Evolutionary conservation across 2,113 vertebrate genomes (phyloP).

Genomic region (Oryzias melastigma): DNA sequence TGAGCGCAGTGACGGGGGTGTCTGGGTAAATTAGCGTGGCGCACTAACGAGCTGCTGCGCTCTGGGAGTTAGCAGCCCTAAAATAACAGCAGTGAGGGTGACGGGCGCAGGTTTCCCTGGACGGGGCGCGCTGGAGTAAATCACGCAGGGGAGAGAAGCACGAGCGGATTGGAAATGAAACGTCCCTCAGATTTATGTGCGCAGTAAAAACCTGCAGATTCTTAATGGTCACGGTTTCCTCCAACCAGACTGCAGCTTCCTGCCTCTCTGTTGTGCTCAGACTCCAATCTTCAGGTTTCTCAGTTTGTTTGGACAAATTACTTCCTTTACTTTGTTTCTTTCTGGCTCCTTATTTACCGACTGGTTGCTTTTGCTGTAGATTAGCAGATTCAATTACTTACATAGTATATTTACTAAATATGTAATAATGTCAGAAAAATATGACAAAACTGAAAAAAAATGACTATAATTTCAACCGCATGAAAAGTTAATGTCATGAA

Average conservation of each 20-base stretch:
- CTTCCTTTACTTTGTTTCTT: too few species aligned
- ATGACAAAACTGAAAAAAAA: too few species aligned
- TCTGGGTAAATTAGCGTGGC: conserved; percentile 59
- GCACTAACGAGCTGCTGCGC: conserved; percentile 67
- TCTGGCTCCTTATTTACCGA: too few species aligned
- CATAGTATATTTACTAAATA: too few species aligned
- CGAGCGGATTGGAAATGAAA: conserved; percentile 77
- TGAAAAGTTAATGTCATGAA: too few species aligned
- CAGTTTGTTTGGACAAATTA: too few species aligned
- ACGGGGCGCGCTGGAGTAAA: conserved; percentile 61
- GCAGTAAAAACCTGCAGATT: conserved; percentile 71
- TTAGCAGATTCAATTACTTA: too few species aligned
- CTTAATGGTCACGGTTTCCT: conserved; percentile 74
- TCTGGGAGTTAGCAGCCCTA: conserved; percentile 60
- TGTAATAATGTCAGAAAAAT: too few species aligned
- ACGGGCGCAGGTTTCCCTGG: conserved; percentile 24
- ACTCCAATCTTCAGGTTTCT: background rate
- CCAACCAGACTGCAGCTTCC: conserved; percentile 43
- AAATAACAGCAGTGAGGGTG: conserved; percentile 63
- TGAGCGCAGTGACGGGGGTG: conserved; percentile 58
- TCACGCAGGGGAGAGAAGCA: conserved; percentile 71
- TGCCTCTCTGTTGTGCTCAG: conserved; percentile 37
- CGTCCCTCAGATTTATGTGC: conserved; percentile 76
- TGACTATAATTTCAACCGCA: too few species aligned
- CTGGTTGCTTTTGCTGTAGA: too few species aligned